A percentile compares a stretch with the other conserved stretches of the same genome.
phyloP scores from a whole-genome alignment of 2,888 invertebrate genomes.

The Hyppa rectilinea region DNA sequence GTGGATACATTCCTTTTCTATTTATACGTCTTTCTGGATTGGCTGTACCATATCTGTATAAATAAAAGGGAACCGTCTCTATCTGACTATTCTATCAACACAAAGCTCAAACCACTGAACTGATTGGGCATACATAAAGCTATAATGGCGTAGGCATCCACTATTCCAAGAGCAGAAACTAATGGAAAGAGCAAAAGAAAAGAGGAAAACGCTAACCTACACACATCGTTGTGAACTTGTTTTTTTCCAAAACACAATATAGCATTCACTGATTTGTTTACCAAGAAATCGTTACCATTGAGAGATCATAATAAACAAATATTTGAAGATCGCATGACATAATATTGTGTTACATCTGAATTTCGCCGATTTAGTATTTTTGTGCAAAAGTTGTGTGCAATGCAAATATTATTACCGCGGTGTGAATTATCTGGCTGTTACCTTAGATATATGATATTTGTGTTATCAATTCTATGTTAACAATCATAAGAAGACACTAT shows the following conservation, averaged over 20 bases:
- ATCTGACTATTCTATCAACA: too few relatives aligned
- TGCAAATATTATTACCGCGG: conserved; percentile 59
- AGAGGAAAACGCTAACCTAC: background rate
- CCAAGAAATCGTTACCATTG: conserved; percentile 29
- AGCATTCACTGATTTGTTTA: conserved; percentile 3
- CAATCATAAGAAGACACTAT: conserved; percentile 69
- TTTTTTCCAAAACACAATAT: conserved; percentile 5
- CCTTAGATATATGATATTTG: conserved; percentile 73
- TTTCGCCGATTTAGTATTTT: conserved; percentile 58
- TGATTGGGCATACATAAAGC: too few relatives aligned
- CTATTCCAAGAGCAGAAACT: too few relatives aligned
- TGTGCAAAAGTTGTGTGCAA: conserved; percentile 64
- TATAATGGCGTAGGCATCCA: too few relatives aligned
- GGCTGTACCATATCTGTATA: too few relatives aligned
- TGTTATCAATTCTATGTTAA: conserved; percentile 71
- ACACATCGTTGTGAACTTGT: background rate
- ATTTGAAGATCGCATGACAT: conserved; percentile 55
- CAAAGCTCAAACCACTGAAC: too few relatives aligned
- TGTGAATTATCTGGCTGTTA: conserved; percentile 75
- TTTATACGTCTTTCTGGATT: too few relatives aligned
- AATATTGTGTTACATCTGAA: conserved; percentile 59
- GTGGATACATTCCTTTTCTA: too few relatives aligned
- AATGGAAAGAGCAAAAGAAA: background rate
- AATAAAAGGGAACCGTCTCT: too few relatives aligned
- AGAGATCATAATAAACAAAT: conserved; percentile 20